These are phyloP conservation scores for Steinernema khuongi DNA, from an alignment of 1,140 invertebrate genomes.

Conservation along the genomic window DNA sequence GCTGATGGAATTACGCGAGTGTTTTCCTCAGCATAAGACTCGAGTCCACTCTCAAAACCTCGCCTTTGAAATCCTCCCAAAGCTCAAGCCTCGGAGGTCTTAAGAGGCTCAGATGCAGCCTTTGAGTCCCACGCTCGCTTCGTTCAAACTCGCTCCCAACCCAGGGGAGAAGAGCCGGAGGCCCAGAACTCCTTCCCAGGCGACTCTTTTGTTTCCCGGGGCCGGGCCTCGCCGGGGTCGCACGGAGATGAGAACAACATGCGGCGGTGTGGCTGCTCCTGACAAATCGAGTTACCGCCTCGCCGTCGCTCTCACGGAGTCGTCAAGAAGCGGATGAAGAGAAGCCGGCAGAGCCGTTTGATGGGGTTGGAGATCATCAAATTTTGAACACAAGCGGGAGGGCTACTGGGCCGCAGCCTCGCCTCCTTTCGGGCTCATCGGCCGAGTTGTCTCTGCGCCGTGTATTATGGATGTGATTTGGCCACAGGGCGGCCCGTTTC, in stretches of 20 bases:
- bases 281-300: slow-evolving; percentile 6
- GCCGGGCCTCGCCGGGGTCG: not conserved
- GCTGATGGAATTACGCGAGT: too few species aligned
- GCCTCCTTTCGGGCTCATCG: not conserved
- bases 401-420: not conserved
- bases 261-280: not conserved
- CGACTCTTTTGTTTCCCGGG: not conserved
- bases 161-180: too few species aligned
- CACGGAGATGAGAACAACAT: slow-evolving; percentile 12
- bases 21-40: too few species aligned
- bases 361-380: slow-evolving; percentile 16
- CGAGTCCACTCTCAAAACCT: too few species aligned
- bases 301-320: not conserved
- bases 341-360: slow-evolving; percentile 16
- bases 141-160: too few species aligned
- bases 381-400: not conserved
- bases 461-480: not conserved
- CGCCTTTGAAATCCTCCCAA: too few species aligned
- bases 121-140: too few species aligned
- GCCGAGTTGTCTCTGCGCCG: not conserved
- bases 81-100: too few species aligned
- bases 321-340: slow-evolving; percentile 15
- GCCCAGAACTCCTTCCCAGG: too few species aligned
- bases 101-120: too few species aligned
- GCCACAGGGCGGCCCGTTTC: not conserved